phyloP scores from a whole-genome alignment of 2,113 vertebrate genomes.

The Notarius quadriscutis region DNA sequence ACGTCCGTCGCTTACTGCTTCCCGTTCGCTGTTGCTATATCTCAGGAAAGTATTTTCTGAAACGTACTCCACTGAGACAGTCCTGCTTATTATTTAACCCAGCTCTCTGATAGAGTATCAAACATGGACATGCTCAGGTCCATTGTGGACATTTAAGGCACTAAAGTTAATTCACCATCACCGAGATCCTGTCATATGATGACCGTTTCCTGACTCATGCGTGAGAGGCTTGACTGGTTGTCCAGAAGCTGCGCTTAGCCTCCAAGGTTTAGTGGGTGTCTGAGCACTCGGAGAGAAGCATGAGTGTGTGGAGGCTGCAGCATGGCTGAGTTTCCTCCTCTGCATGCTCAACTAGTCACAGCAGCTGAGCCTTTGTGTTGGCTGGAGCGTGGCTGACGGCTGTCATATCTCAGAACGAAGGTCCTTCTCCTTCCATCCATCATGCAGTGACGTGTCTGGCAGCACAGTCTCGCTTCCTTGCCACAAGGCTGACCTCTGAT shows the following conservation, averaged over 20 bases:
- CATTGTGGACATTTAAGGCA: not conserved
- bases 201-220: constrained; percentile 43
- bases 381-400: constrained; percentile 29
- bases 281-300: not conserved
- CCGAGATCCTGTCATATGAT: constrained; percentile 38
- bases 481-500: constrained; percentile 28
- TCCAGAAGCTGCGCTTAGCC: not conserved
- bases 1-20: not conserved
- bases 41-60: not conserved
- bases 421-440: constrained; percentile 38
- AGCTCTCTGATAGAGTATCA: not conserved
- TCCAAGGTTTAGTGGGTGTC: not conserved
- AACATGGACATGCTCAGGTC: not conserved
- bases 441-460: constrained; percentile 1
- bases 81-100: not conserved
- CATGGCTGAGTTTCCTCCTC: constrained; percentile 4
- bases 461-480: constrained; percentile 5
- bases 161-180: not conserved
- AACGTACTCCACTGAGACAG: not conserved
- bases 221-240: constrained; percentile 46
- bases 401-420: constrained; percentile 25
- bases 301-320: not conserved
- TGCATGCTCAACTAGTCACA: not conserved
- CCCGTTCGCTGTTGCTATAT: not conserved
- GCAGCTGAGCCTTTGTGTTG: constrained; percentile 2